These are phyloP conservation scores for Falco rusticolus DNA, from an alignment of 2,797 vertebrate species.

Conservation along the genomic window DNA sequence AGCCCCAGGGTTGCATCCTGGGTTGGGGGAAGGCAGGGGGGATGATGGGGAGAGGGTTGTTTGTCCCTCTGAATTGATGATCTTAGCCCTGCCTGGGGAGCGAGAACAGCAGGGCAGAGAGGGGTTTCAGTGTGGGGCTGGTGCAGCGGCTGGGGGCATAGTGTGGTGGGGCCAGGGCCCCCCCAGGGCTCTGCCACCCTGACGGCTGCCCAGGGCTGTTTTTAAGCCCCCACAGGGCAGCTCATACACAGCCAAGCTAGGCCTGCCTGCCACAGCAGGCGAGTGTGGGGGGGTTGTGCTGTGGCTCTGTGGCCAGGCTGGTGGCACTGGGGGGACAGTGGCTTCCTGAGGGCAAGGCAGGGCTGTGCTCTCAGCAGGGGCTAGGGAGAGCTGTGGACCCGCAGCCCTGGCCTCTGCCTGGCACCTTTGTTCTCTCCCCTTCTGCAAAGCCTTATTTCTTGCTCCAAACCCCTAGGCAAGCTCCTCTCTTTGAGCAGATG, in stretches of 20 bases:
- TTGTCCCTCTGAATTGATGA: too few species aligned
- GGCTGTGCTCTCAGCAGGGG: not conserved
- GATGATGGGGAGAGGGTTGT: rapidly evolving
- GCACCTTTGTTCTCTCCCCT: not conserved
- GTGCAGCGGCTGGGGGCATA: not conserved
- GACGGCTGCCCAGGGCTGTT: not conserved
- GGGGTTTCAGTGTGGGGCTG: not conserved
- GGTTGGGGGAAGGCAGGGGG: not conserved
- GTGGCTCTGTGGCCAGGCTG: not conserved
- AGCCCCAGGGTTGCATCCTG: not conserved
- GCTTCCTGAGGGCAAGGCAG: not conserved
- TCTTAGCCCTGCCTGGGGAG: not conserved
- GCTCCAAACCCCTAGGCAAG: not conserved
- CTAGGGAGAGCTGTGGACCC: rapidly evolving
- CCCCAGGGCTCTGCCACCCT: not conserved
- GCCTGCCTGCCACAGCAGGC: rapidly evolving
- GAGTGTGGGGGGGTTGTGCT: rapidly evolving
- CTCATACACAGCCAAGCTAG: not conserved
- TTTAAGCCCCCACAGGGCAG: not conserved
- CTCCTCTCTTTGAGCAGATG: not conserved
- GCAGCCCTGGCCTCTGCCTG: rapidly evolving
- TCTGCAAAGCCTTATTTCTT: not conserved
- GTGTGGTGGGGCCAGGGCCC: too few species aligned
- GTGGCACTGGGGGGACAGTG: not conserved
- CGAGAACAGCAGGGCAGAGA: too few species aligned